phyloP scores from a whole-genome alignment of 1,140 invertebrate genomes.

The Macrotrachela quadricornifera region DNA sequence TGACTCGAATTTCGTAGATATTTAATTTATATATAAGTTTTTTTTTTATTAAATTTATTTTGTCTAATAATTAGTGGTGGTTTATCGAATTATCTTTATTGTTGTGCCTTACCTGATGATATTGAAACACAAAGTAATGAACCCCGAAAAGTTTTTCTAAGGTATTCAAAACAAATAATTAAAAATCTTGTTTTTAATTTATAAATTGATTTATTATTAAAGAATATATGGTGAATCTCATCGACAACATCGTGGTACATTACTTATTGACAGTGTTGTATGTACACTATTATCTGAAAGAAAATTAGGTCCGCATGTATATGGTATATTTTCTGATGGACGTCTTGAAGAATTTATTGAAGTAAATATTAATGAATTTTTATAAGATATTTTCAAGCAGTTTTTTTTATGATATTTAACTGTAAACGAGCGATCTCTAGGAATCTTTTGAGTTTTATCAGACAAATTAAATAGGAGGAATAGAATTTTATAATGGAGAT shows the following conservation, averaged over 20 bases:
- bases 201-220: background rate
- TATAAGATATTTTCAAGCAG: too few species aligned
- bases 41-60: too few species aligned
- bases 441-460: too few species aligned
- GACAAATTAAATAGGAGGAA: too few species aligned
- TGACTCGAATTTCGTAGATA: slow-evolving; percentile 1
- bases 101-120: slow-evolving; percentile 32
- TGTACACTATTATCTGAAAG: slow-evolving; percentile 78
- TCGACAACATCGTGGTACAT: background rate
- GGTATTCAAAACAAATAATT: slow-evolving; percentile 24
- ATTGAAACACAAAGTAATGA: slow-evolving; percentile 19
- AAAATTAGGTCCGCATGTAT: slow-evolving; percentile 69
- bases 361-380: slow-evolving; percentile 41
- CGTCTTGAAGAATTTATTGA: slow-evolving; percentile 59
- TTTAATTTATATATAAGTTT: too few species aligned
- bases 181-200: background rate
- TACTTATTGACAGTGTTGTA: slow-evolving; percentile 64
- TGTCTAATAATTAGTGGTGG: slow-evolving; percentile 32
- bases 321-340: slow-evolving; percentile 82
- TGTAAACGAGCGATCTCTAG: too few species aligned
- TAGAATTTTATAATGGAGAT: too few species aligned
- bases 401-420: too few species aligned
- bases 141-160: slow-evolving; percentile 50
- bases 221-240: slow-evolving; percentile 6
- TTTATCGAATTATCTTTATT: slow-evolving; percentile 38